Base-by-base conservation (phyloP, 2,113 vertebrate genomes). In the Mesembrinibis cayennensis region DNA sequence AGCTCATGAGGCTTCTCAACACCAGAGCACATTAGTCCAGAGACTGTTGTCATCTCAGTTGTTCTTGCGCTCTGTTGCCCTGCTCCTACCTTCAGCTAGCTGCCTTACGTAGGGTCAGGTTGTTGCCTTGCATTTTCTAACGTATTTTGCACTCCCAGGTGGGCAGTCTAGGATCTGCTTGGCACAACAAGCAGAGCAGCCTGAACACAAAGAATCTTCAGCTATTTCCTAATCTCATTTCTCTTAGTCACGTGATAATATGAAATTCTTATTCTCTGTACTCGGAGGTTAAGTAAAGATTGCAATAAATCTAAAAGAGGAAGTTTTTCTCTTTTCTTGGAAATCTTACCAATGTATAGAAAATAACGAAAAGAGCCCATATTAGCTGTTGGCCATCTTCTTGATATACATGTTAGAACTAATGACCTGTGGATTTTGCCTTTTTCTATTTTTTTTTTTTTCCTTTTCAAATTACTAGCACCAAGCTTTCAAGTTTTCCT, bases 361-460 rank as follows among this genome's bases (percentile, higher is more conserved):
- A 96, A 94, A 96, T 79, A 96, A 96, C 86, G 74, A 88, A 83
- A 95, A 82, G 44, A 52, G 69, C 29, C 85, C 83, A 74, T 3
- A 55, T 92, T 86, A 93, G 71, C 66, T 93, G 74, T 78, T 94
- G 85, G 81, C 44, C 62, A 83, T 63, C 70, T 76, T 94, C 38
- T 58, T 56, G 67, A 94, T 86, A 92, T 34, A 82, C 25, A n/a
- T 1, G 6, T 86, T 92, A 87, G 45, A 97, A 61, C 49, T 96
- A 96, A 96, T 50, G 44, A 91, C 38, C 49, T 95, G 73, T 82
- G 36, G 30, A 87, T 50, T 82, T 55, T 95, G 50, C 20, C 70
- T 72, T 95, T 86, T 87, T 90, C 69, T 89, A 8, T 65, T 79
- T 87, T 53, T 94, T 87, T 93, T 50, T 50, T 50, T 72, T 45